Percentiles rank a stretch among this genome's conserved stretches.
Conservation (phyloP, 2,888 invertebrate genomes). For the Blera fallax region DNA sequence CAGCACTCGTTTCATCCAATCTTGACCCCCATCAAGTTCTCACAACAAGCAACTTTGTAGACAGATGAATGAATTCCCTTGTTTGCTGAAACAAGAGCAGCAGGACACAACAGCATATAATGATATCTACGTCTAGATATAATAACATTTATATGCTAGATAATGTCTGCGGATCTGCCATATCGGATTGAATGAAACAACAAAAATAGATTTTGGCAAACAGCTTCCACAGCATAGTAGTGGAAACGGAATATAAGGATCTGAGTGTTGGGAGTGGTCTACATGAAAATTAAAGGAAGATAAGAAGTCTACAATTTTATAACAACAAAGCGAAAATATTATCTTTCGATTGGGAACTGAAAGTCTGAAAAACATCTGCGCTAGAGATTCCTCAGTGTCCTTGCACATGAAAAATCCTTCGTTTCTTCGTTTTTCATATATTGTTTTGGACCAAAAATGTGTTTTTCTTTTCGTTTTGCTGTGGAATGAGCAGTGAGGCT, state of each 20-base stretch:
- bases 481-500: slow-evolving; percentile 5
- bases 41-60: slow-evolving; percentile 11
- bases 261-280: slow-evolving; percentile 12
- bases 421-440: background rate
- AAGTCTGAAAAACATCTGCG: slow-evolving; percentile 64
- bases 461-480: slow-evolving; percentile 9
- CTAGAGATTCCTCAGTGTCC: slow-evolving; percentile 33
- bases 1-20: slow-evolving; percentile 23
- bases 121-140: background rate
- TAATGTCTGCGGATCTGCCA: slow-evolving; percentile 47
- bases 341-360: slow-evolving; percentile 57
- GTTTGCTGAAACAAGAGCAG: background rate
- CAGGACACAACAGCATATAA: slow-evolving; percentile 1
- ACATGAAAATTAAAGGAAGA: slow-evolving; percentile 26
- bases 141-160: slow-evolving; percentile 26
- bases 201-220: slow-evolving; percentile 63
- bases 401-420: slow-evolving; percentile 33
- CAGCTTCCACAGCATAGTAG: slow-evolving; percentile 5
- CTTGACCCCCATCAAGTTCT: slow-evolving; percentile 23
- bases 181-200: slow-evolving; percentile 55
- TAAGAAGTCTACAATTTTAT: slow-evolving; percentile 41
- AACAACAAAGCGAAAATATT: slow-evolving; percentile 58
- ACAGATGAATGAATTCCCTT: slow-evolving; percentile 20
- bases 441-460: slow-evolving; percentile 20
- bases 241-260: slow-evolving; percentile 23